phyloP scores from a whole-genome alignment of 35 echinoderm and acorn worm species.

The Strongylocentrotus purpuratus region DNA sequence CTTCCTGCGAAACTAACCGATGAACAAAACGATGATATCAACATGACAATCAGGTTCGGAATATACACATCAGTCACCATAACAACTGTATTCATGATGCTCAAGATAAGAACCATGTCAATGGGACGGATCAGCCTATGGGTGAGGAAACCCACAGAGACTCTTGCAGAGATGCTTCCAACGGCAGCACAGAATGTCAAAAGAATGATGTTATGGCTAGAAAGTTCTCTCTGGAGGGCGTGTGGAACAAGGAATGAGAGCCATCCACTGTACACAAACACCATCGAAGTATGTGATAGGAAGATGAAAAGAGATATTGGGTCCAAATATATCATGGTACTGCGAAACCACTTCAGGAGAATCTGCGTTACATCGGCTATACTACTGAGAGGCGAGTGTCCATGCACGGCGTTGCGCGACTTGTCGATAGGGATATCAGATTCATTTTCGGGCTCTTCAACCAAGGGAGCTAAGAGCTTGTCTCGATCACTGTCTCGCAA shows the following conservation, averaged over 20 bases:
- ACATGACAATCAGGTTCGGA: background rate
- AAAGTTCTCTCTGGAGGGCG: background rate
- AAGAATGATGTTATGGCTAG: background rate
- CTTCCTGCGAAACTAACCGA: background rate
- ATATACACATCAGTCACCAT: background rate
- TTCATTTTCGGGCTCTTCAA: background rate
- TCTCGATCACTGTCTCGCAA: background rate
- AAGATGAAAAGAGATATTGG: background rate
- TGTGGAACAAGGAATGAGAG: background rate
- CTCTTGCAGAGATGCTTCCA: background rate
- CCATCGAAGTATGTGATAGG: background rate
- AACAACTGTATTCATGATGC: background rate
- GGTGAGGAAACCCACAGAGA: background rate
- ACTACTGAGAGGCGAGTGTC: background rate
- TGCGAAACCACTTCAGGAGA: background rate
- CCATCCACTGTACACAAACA: background rate
- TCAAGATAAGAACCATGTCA: background rate
- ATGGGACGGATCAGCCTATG: background rate
- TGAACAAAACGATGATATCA: background rate
- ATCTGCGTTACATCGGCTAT: background rate
- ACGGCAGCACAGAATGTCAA: constrained; percentile 1
- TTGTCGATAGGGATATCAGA: background rate
- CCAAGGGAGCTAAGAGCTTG: background rate
- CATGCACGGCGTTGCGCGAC: background rate
- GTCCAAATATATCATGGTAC: background rate